These are phyloP conservation scores for Catocala sponsa DNA, from an alignment of 2,888 invertebrate genomes.

Conservation along the genomic window DNA sequence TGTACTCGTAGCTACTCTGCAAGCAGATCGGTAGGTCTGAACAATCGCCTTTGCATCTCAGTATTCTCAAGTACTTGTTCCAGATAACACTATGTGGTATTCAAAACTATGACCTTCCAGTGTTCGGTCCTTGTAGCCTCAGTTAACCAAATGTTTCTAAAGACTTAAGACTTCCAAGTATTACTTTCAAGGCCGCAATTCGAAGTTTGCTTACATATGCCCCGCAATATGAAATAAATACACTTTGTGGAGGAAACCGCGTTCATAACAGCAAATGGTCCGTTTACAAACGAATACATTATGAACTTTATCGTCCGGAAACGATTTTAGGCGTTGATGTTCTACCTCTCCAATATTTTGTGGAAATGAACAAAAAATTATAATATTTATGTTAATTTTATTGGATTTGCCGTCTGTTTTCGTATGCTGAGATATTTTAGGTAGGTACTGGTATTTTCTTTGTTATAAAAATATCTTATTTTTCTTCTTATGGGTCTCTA, in stretches of 20 bases:
- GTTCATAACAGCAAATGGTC: constrained; percentile 76
- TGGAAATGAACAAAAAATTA: constrained; percentile 17
- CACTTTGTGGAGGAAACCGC: constrained; percentile 63
- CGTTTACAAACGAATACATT: constrained; percentile 72
- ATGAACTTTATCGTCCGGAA: constrained; percentile 70
- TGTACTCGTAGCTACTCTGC: too few relatives aligned
- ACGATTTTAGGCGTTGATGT: constrained; percentile 60
- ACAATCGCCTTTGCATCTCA: too few relatives aligned
- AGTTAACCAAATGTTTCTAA: neutral
- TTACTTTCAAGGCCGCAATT: constrained; percentile 5
- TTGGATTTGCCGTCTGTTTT: constrained; percentile 16
- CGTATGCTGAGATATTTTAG: neutral
- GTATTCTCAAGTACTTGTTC: too few relatives aligned
- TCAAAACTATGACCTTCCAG: neutral
- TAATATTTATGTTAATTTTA: constrained; percentile 22
- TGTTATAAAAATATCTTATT: neutral
- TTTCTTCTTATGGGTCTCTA: neutral
- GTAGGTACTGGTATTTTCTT: neutral
- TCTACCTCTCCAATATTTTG: constrained; percentile 43
- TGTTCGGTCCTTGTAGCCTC: neutral
- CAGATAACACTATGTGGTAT: too few relatives aligned
- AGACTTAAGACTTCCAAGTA: neutral
- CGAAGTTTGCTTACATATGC: constrained; percentile 38
- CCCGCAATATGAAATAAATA: constrained; percentile 68
- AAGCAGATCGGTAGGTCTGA: too few relatives aligned